Evolutionary conservation across 2,888 invertebrate species (phyloP), one percentile per base, ranked within the genome.

Genomic region (Cosmopolites sordidus): DNA sequence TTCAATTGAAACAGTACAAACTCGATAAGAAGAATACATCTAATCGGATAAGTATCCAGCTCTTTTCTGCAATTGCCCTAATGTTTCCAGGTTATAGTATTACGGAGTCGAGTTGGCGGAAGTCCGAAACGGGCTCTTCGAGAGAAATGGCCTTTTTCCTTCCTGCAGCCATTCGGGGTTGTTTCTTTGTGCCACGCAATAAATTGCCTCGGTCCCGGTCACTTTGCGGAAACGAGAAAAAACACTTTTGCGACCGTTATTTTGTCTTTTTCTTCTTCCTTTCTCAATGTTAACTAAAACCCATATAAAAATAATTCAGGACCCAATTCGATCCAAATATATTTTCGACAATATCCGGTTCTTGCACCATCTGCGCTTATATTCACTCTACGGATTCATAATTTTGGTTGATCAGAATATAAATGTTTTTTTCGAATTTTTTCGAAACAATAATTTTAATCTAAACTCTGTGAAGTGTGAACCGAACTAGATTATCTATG

Each of bases 81-180:
- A 57, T 57, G 57, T 48, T 57, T 57, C 53, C 57, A 57, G 52
- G 50, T 57, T 57, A 57, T 57, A 57, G 50, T 49, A 57, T 57
- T 57, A 57, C 54, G 50, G 49, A 57, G 56, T 51, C 38, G 22
- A 44, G 45, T 52, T 51, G 46, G 51, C 58, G 58, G 58, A 58
- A 58, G 48, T 51, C 18, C 15, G 30, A 43, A 54, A 48, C 58
- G 48, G 45, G 41, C 42, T 17, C 54, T 14, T 48, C 43, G 46
- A 54, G 58, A 58, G 43, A 54, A 54, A 58, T 58, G 58, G 43
- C 54, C 58, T 5, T 58, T 51, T 58, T 58, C 58, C 58, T 58
- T 58, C 58, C 58, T 51, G 37, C 38, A 22, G 48, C 54, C 54
- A 45, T 51, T 54, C 43, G 51, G 51, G 46, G 44, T 38, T 38